Evolutionary conservation across 2,888 invertebrate genomes (phyloP), one percentile per base, ranked within the genome.

Genomic region (Archaeoteleia sp.): DNA sequence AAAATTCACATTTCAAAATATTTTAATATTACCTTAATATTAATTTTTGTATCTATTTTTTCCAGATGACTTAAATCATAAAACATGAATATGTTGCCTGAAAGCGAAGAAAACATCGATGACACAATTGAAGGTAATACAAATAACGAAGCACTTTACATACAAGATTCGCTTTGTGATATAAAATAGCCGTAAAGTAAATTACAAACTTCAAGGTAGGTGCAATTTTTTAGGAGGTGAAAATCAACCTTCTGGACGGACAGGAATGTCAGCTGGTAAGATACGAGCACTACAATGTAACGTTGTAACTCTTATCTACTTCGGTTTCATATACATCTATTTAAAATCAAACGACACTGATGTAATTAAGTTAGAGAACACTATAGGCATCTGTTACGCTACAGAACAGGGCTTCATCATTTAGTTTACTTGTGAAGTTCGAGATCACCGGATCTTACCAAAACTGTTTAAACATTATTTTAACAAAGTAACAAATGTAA

Each of bases 71-170:
- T 69, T 82, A 76, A 79, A 60, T n/a, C n/a, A n/a, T n/a, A n/a
- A 67, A 20, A 27, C 54, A 45, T 30, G 17, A 76, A 76, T 70
- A 84, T 83, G 82, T 74, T 81, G 75, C 78, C 78, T 72, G 79
- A 82, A 74, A 76, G 70, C 49, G 79, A 82, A 74, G 77, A 77
- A 70, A 79, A 78, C 66, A 72, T 78, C 70, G 76, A 79, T 70
- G 77, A 75, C 42, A 82, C 82, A 76, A 80, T 79, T 17, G 84
- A 85, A 80, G 84, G 85, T 85, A 74, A 67, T 74, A 68, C 65
- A 65, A 48, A 51, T 48, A 49, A 46, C 25, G 12, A 34, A 37
- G 39, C 20, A 17, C 8, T 49, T n/a, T 1, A 42, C 37, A 35
- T 32, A 49, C 23, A n/a, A n/a, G 32, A 45, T 32, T 23, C 20